Evolutionary conservation across 2,113 vertebrate species (phyloP).

Genomic region (Notarius lentiginosus): DNA sequence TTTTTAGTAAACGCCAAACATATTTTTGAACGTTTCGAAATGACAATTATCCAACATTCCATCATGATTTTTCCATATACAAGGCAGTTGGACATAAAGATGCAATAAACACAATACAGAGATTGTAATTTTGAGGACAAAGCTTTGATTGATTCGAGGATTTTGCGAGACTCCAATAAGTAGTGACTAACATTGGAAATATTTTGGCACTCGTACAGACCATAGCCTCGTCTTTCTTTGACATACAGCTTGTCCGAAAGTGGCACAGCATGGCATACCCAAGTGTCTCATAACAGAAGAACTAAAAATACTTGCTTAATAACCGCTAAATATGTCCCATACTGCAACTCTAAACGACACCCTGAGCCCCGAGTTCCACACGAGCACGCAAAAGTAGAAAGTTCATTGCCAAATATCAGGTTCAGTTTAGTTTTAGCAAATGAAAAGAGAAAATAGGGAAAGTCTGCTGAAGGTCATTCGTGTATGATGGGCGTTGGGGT

Average conservation of each 20-base stretch:
- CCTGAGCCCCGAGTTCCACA: background rate
- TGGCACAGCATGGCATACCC: background rate
- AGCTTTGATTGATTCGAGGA: background rate
- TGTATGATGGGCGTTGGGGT: background rate
- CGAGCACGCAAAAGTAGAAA: background rate
- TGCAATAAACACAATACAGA: background rate
- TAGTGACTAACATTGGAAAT: background rate
- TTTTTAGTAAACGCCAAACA: background rate
- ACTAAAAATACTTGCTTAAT: conserved; percentile 48
- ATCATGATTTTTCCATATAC: background rate
- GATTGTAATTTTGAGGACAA: background rate
- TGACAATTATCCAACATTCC: background rate
- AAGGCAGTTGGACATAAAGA: background rate
- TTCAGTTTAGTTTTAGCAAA: background rate
- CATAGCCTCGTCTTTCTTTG: background rate
- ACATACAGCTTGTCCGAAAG: background rate
- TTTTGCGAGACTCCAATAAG: background rate
- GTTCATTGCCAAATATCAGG: background rate
- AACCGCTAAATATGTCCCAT: conserved; percentile 26
- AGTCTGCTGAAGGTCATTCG: conserved; percentile 18
- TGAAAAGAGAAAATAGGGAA: background rate
- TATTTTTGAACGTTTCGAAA: background rate
- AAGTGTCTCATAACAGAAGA: conserved; percentile 39
- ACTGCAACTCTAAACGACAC: conserved; percentile 15
- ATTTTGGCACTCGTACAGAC: background rate